A percentile compares a stretch with the other conserved stretches of the same genome.
phyloP scores from a whole-genome alignment of 2,888 invertebrate species.

The Nephrotoma guestfalica region DNA sequence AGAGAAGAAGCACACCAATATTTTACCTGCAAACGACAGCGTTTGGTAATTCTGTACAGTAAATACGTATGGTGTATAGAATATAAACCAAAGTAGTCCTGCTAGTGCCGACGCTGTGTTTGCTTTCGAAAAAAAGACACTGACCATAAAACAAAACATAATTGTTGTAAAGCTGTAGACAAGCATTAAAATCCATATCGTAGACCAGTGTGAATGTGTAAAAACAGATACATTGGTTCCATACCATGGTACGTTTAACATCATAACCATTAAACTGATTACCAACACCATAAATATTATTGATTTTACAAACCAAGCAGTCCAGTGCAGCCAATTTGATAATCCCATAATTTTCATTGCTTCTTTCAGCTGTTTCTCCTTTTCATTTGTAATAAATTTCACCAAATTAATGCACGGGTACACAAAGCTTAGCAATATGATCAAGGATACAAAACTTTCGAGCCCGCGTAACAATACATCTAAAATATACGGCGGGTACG shows the following conservation, averaged over 20 bases:
- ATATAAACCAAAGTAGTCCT: conserved; percentile 61
- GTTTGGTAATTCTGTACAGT: conserved; percentile 49
- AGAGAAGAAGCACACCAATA: conserved; percentile 47
- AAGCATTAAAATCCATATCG: conserved; percentile 54
- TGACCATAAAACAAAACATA: conserved; percentile 64
- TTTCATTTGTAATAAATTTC: conserved; percentile 44
- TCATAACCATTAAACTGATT: conserved; percentile 37
- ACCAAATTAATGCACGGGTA: conserved; percentile 66
- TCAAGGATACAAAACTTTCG: conserved; percentile 50
- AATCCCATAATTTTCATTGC: conserved; percentile 88
- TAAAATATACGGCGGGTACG: conserved; percentile 51
- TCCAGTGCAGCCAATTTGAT: conserved; percentile 70
- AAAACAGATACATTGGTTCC: conserved; percentile 50
- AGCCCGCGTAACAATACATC: conserved; percentile 50
- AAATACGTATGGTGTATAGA: conserved; percentile 57
- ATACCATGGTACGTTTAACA: conserved; percentile 25
- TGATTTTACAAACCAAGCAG: conserved; percentile 71
- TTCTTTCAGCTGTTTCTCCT: conserved; percentile 55
- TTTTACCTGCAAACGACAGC: conserved; percentile 42
- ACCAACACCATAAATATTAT: conserved; percentile 51
- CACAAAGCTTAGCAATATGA: conserved; percentile 64
- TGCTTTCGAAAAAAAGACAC: conserved; percentile 66
- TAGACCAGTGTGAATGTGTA: conserved; percentile 47
- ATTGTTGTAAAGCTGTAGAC: conserved; percentile 57
- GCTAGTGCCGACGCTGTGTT: conserved; percentile 64